Evolutionary conservation across 2,113 vertebrate genomes (phyloP), one percentile per base, ranked within the genome.

Genomic region (Zootoca vivipara): DNA sequence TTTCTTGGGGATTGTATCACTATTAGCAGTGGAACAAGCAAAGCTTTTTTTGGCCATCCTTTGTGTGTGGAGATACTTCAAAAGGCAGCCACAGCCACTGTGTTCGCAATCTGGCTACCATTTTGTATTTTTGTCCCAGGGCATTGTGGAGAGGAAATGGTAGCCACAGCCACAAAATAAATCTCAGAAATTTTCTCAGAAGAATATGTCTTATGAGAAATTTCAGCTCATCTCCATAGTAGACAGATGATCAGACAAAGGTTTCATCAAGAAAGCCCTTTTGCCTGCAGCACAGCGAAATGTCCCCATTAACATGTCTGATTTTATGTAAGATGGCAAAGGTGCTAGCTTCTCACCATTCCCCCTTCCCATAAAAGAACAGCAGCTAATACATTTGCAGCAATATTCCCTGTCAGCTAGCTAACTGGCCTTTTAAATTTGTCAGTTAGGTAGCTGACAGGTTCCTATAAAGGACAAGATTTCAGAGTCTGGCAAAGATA

Each of bases 371-470:
- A 0, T 2, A n/a, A 33, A 89, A 86, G 5, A 82, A 22, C 0
- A 82, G 33, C 74, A 0, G 22, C 35, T 81, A 85, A 86, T 0
- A 0, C 0, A 0, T 67, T 85, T 0, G 0, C 33, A 22, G 22
- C 33, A 46, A 1, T 16, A 28, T 65, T 85, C 24, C 64, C 46
- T 84, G 1, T 46, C 1, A 0, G 18, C 87, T 85, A 46, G 65
- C 70, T 64, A 84, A 80, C 74, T 84, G n/a, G 65, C 78, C 42
- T 86, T 3, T 58, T 89, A 80, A 75, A 7, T 7, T 0, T 0
- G 7, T 20, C 33, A 22, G 8, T 74, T 86, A 62, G 35, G n/a
- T 77, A 85, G 78, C 70, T 26, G 35, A 69, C 20, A 24, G 8
- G 15, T 28, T 20, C 24, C 0, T 20, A 3, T 64, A 69, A 90